phyloP scores from a whole-genome alignment of 2,888 invertebrate species.

The Diogma glabrata region DNA sequence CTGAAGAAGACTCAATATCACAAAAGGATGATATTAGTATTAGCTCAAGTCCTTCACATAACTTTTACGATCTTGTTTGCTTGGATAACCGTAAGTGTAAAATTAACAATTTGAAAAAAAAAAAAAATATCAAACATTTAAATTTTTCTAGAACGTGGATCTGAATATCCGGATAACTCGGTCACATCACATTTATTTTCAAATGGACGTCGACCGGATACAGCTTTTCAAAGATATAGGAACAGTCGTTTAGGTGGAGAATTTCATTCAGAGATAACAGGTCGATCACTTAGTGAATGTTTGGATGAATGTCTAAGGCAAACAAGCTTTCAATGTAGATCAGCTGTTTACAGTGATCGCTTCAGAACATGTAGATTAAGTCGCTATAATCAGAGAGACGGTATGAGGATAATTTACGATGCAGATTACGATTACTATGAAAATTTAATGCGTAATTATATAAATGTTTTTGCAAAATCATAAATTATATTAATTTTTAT shows the following conservation, averaged over 20 bases:
- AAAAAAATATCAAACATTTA: too few relatives aligned
- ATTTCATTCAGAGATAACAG: constrained; percentile 81
- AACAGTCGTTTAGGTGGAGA: constrained; percentile 79
- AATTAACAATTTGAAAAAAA: neutral
- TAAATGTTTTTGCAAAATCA: neutral
- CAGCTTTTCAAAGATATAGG: constrained; percentile 71
- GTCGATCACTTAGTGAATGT: constrained; percentile 78
- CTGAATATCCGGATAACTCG: constrained; percentile 80
- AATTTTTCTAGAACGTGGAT: constrained; percentile 58
- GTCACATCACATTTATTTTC: constrained; percentile 75
- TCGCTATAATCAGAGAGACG: constrained; percentile 76
- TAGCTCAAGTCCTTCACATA: constrained; percentile 73
- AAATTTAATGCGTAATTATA: constrained; percentile 76
- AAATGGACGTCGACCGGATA: constrained; percentile 70
- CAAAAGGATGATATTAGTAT: constrained; percentile 79
- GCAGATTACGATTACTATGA: constrained; percentile 90
- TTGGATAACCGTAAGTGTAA: constrained; percentile 70
- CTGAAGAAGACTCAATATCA: constrained; percentile 82
- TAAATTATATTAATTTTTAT: constrained; percentile 13
- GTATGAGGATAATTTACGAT: constrained; percentile 79
- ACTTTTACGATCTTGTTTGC: constrained; percentile 81
- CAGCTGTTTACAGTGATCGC: constrained; percentile 78
- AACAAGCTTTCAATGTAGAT: constrained; percentile 81
- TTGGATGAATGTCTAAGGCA: constrained; percentile 80
- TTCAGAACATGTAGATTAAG: constrained; percentile 74